Conservation (phyloP, 2,888 invertebrate species). For the Temnothorax unifasciatus region DNA sequence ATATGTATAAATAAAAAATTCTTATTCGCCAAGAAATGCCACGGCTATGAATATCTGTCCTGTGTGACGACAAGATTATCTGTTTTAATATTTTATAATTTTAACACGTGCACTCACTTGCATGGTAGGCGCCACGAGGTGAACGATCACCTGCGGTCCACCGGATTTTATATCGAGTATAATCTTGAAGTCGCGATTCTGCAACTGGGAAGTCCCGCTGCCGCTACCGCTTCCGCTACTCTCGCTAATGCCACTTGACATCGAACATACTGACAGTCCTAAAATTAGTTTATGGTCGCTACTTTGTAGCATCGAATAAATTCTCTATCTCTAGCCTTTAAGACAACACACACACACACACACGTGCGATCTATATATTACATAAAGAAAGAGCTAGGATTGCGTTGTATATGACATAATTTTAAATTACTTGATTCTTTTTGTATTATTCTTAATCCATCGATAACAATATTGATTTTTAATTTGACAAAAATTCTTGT, state of each 20-base stretch:
- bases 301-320: constrained; percentile 38
- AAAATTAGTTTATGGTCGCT: constrained; percentile 73
- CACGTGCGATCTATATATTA: background rate
- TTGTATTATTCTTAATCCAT: background rate
- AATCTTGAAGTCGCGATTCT: constrained; percentile 91
- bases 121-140: constrained; percentile 88
- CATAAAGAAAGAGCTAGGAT: background rate
- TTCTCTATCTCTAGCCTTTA: background rate
- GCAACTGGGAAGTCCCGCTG: constrained; percentile 84
- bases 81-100: constrained; percentile 11
- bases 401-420: background rate
- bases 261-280: constrained; percentile 88
- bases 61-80: background rate
- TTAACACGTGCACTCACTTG: constrained; percentile 74
- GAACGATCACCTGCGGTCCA: constrained; percentile 91
- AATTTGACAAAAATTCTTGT: background rate
- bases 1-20: background rate
- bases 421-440: background rate
- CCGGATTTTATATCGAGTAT: constrained; percentile 89
- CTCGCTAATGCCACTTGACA: constrained; percentile 87
- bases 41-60: background rate
- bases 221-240: constrained; percentile 81
- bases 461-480: background rate
- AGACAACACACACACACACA: background rate
- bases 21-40: background rate